Conservation (phyloP, 2,888 invertebrate species). For the Ornithoptera alexandrae region DNA sequence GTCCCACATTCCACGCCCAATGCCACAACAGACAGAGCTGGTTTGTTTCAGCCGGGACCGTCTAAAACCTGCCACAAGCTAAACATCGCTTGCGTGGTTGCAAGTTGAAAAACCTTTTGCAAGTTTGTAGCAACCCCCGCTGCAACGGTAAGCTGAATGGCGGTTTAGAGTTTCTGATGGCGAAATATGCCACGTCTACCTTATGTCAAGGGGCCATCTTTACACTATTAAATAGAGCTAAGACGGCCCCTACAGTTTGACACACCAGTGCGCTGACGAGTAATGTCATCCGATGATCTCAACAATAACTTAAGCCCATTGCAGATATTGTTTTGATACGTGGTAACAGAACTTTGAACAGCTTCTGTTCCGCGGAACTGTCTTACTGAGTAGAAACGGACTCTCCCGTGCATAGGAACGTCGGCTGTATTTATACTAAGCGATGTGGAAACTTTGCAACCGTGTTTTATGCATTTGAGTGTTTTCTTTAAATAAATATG, state of each 20-base stretch:
- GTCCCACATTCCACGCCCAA: slow-evolving; percentile 8
- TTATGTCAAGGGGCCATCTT: slow-evolving; percentile 3
- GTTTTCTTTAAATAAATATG: neutral
- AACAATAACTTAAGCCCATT: slow-evolving; percentile 27
- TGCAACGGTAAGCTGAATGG: neutral
- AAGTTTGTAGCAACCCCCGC: slow-evolving; percentile 1
- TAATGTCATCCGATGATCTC: slow-evolving; percentile 30
- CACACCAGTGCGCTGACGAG: slow-evolving; percentile 22
- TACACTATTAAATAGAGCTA: neutral
- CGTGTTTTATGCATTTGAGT: slow-evolving; percentile 40
- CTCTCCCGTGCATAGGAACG: slow-evolving; percentile 39
- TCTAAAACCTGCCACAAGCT: slow-evolving; percentile 16
- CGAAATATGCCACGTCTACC: neutral
- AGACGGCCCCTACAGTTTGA: slow-evolving; percentile 5
- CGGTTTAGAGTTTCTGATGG: slow-evolving; percentile 19
- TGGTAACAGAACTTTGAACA: slow-evolving; percentile 42
- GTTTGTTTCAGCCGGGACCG: slow-evolving; percentile 21
- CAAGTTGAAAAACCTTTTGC: slow-evolving; percentile 7
- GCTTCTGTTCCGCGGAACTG: slow-evolving; percentile 50
- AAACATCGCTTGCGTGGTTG: neutral
- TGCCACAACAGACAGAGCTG: slow-evolving; percentile 2
- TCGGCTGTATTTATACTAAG: neutral
- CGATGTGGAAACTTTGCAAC: slow-evolving; percentile 34
- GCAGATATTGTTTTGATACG: slow-evolving; percentile 34
- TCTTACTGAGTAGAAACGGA: slow-evolving; percentile 63